These are phyloP conservation scores for Halcyon leucocephala DNA, from an alignment of 2,797 vertebrate species.

Conservation along the genomic window DNA sequence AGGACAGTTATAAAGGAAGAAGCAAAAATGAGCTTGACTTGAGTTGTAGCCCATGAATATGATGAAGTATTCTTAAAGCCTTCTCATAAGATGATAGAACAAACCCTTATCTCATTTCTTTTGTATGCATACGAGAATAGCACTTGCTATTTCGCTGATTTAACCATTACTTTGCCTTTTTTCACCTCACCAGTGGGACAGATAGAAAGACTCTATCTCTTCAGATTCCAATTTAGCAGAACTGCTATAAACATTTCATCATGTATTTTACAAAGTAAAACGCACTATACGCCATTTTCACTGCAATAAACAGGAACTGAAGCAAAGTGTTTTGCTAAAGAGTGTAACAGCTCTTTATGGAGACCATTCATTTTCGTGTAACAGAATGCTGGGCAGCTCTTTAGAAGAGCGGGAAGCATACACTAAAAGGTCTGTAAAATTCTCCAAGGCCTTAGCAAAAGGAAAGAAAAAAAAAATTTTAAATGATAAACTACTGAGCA, in stretches of 20 bases:
- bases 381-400: not conserved
- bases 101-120: not conserved
- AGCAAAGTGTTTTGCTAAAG: not conserved
- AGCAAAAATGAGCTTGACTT: not conserved
- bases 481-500: not conserved
- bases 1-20: not conserved
- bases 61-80: not conserved
- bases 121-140: accelerated
- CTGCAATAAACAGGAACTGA: not conserved
- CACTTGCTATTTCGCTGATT: not conserved
- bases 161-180: not conserved
- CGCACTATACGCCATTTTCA: not conserved
- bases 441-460: not conserved
- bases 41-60: accelerated
- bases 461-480: not conserved
- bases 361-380: not conserved
- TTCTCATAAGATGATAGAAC: not conserved
- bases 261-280: not conserved
- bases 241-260: not conserved
- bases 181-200: not conserved
- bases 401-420: not conserved
- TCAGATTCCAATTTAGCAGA: not conserved
- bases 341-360: not conserved
- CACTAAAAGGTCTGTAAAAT: not conserved
- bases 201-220: not conserved